A percentile compares a stretch with the other conserved stretches of the same genome.
phyloP scores from a whole-genome alignment of 2,797 vertebrate species.

The Chelidonichthys spinosus region DNA sequence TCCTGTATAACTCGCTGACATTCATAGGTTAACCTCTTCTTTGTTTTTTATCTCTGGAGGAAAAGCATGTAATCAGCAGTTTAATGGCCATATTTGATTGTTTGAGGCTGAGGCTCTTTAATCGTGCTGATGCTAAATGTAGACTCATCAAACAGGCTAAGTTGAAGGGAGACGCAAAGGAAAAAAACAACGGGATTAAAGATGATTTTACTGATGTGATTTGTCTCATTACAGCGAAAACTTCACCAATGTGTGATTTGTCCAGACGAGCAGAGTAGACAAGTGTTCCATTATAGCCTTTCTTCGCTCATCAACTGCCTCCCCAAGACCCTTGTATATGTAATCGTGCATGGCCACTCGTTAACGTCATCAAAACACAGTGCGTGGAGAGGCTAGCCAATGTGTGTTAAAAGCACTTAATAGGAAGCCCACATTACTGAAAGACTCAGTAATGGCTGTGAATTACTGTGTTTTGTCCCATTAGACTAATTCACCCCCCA shows the following conservation, averaged over 20 bases:
- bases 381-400: conserved; percentile 54
- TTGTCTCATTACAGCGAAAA: conserved; percentile 76
- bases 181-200: conserved; percentile 74
- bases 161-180: conserved; percentile 39
- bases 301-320: conserved; percentile 72
- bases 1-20: neutral
- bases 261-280: conserved; percentile 54
- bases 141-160: conserved; percentile 48
- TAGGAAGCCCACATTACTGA: conserved; percentile 65
- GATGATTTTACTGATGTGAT: conserved; percentile 78
- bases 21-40: neutral
- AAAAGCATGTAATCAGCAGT: conserved; percentile 39
- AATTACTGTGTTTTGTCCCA: conserved; percentile 50
- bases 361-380: conserved; percentile 77
- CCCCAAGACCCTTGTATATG: conserved; percentile 63
- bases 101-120: conserved; percentile 48
- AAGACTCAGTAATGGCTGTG: conserved; percentile 61
- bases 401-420: conserved; percentile 78
- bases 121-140: conserved; percentile 54
- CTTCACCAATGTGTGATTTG: conserved; percentile 75
- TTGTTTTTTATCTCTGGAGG: neutral
- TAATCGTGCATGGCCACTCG: conserved; percentile 78
- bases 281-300: conserved; percentile 79
- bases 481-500: conserved; percentile 58
- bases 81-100: conserved; percentile 38